Base-by-base conservation (phyloP, 2,113 vertebrate species). In the Solea senegalensis region DNA sequence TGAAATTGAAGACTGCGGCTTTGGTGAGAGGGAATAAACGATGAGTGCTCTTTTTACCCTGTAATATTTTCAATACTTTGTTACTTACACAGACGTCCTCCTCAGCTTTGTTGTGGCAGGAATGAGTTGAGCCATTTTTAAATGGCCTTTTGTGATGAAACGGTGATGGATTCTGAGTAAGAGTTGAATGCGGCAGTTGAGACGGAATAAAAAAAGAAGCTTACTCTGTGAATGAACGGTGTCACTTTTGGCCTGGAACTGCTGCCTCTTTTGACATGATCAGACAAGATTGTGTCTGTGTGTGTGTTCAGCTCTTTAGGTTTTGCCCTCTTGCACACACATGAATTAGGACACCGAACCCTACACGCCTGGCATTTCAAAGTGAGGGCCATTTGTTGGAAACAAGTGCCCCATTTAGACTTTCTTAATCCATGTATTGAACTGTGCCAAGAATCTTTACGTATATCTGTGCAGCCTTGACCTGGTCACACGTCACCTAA, bases 331-430 rank as follows among this genome's bases (percentile, higher is more conserved):
- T 64, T 40, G 1, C 62, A 4, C 34, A 73, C 65, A 78, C 76
- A 74, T 72, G 79, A 82, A 84, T 74, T 74, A 70, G 85, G 81
- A 76, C 84, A 86, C 77, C 70, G 55, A 88, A 74, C 64, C 80
- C 74, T 69, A 84, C 80, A 75, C 54, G 88, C 55, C 70, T 80
- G 80, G 82, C 82, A 83, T 90, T 76, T 88, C 75, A 88, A 88
- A 85, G 77, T 83, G 72, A 80, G 58, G 82, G 62, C 80, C 73
- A 54, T 85, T 88, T 83, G 79, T 88, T 77, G 34, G 59, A 83
- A 85, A 90, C 88, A 90, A 88, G 61, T 1, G 50, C 64, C 69
- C 72, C 82, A 71, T 88, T 90, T 85, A 89, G 79, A 72, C 68
- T 2, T 5, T 61, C 54, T 69, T 76, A 65, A 80, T 76, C 79